phyloP scores from a whole-genome alignment of 1,140 invertebrate genomes.

The Drosophila ananassae region DNA sequence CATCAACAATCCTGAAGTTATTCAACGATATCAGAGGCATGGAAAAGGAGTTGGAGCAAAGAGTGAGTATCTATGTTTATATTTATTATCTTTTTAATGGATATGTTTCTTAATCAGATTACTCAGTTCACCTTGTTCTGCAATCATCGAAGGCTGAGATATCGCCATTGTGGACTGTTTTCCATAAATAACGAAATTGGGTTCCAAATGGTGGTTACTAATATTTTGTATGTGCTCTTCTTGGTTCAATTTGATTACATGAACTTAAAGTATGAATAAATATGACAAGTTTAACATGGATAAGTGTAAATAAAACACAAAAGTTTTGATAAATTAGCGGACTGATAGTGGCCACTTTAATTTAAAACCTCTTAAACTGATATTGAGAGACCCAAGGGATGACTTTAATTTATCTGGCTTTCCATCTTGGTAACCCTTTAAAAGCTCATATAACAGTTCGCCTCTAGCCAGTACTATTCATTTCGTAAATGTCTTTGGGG shows the following conservation, averaged over 20 bases:
- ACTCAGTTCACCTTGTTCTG: constrained; percentile 46
- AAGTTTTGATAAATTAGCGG: no score
- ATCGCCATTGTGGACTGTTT: constrained; percentile 46
- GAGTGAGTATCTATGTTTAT: constrained; percentile 23
- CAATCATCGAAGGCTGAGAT: constrained; percentile 37
- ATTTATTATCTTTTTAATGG: not conserved
- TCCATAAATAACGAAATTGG: constrained; percentile 51
- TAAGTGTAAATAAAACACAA: no score
- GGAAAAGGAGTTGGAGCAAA: constrained; percentile 11
- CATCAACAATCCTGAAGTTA: constrained; percentile 36
- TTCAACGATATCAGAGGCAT: constrained; percentile 28
- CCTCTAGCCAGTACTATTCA: not conserved
- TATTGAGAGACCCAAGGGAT: no score
- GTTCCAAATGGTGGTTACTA: constrained; percentile 50
- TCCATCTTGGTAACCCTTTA: not conserved
- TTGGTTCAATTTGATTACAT: constrained; percentile 61
- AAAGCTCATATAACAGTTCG: not conserved
- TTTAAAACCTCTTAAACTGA: no score
- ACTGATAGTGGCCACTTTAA: not conserved
- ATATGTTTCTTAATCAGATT: constrained; percentile 19
- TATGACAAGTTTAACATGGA: not conserved
- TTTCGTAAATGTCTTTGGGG: not conserved
- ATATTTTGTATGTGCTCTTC: constrained; percentile 50
- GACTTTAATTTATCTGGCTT: not conserved
- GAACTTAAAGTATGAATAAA: constrained; percentile 29